Percentiles rank a stretch among this genome's conserved stretches.
Evolutionary conservation across 2,888 invertebrate genomes (phyloP).

Genomic region (Merodon equestris): DNA sequence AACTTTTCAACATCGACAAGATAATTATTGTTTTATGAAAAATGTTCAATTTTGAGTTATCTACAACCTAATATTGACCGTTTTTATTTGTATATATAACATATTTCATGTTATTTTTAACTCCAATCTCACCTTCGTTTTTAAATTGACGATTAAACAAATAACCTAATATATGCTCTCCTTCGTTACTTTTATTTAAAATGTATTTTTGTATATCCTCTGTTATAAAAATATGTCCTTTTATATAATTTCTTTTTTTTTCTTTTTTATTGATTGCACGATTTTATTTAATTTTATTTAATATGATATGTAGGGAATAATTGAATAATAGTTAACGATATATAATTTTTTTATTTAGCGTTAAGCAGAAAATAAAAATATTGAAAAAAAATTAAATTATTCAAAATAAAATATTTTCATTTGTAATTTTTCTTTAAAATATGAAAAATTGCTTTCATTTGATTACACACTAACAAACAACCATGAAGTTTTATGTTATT

Average conservation of each 20-base stretch:
- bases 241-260: not conserved
- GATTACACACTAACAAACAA: constrained; percentile 50
- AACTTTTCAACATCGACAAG: not conserved
- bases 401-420: constrained; percentile 21
- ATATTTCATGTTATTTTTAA: not conserved
- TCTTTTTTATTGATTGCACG: constrained; percentile 50
- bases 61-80: constrained; percentile 47
- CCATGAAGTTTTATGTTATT: constrained; percentile 44
- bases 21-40: too few relatives aligned
- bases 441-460: not conserved
- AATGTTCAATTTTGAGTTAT: too few relatives aligned
- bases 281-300: constrained; percentile 40
- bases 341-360: not conserved
- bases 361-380: constrained; percentile 15
- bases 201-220: constrained; percentile 48
- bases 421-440: constrained; percentile 32
- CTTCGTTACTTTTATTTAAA: constrained; percentile 13
- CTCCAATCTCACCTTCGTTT: not conserved
- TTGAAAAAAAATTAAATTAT: constrained; percentile 31
- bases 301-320: constrained; percentile 70
- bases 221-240: constrained; percentile 59
- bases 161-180: constrained; percentile 48
- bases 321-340: constrained; percentile 29
- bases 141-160: constrained; percentile 62
- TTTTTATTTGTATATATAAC: constrained; percentile 42